Conservation (phyloP, 2,113 vertebrate genomes). For the Vulpes vulpes region DNA sequence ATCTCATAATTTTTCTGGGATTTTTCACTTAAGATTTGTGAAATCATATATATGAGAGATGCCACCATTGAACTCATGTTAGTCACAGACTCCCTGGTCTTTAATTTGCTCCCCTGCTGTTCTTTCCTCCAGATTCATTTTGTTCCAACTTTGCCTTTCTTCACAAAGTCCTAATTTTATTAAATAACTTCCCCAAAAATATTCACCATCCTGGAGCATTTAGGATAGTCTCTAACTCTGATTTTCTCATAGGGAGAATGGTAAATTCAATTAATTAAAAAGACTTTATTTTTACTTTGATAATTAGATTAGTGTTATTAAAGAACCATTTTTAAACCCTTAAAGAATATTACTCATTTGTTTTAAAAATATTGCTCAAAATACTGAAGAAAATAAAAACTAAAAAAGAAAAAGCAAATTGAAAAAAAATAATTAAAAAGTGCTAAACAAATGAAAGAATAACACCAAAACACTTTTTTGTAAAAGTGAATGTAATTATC, state of each 20-base stretch:
- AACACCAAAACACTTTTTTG: not conserved
- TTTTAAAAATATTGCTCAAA: not conserved
- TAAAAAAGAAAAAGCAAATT: not conserved
- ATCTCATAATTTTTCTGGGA: not conserved
- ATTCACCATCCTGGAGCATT: not conserved
- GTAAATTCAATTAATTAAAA: not conserved
- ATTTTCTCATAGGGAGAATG: not conserved
- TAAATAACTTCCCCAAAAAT: not conserved
- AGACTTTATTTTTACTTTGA: not conserved
- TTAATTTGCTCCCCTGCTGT: not conserved
- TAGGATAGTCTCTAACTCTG: not conserved
- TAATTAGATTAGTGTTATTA: not conserved
- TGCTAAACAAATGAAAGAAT: not conserved
- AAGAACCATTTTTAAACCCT: not conserved
- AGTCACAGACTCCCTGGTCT: not conserved
- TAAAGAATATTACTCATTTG: not conserved
- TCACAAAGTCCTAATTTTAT: not conserved
- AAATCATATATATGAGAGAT: not conserved
- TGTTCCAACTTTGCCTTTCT: not conserved
- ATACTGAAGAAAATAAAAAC: not conserved
- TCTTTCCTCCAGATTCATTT: not conserved
- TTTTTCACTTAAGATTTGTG: not conserved
- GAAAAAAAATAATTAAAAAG: not conserved
- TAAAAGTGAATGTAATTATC: not conserved
- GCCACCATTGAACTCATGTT: fast-evolving